phyloP scores from a whole-genome alignment of 1,140 invertebrate genomes.

The Adelges cooleyi region DNA sequence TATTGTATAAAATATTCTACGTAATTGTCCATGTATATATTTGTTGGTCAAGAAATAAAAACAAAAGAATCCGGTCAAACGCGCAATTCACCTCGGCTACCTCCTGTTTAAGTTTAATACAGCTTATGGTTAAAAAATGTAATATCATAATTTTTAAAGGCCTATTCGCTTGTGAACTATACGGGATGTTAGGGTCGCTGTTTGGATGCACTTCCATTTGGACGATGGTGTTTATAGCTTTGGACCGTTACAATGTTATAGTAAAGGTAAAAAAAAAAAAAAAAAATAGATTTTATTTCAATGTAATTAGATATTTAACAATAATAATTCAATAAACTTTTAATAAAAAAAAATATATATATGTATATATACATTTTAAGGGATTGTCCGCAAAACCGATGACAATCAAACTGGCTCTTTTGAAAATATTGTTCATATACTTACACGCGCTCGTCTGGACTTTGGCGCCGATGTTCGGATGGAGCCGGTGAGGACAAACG shows the following conservation, averaged over 20 bases:
- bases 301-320: not conserved
- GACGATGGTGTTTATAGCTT: slow-evolving; percentile 68
- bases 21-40: no score
- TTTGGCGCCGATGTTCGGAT: slow-evolving; percentile 61
- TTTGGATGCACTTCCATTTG: slow-evolving; percentile 71
- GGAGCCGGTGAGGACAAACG: slow-evolving; percentile 53
- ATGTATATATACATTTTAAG: slow-evolving; percentile 33
- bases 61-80: no score
- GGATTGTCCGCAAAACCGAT: slow-evolving; percentile 59
- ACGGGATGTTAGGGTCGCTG: slow-evolving; percentile 63
- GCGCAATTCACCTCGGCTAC: no score
- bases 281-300: not conserved
- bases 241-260: slow-evolving; percentile 76
- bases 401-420: slow-evolving; percentile 52
- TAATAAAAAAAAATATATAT: not conserved
- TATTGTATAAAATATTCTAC: no score
- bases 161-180: slow-evolving; percentile 67
- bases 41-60: no score
- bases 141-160: slow-evolving; percentile 38
- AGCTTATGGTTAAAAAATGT: no score
- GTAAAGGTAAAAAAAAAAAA: slow-evolving; percentile 45
- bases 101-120: no score
- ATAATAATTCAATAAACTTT: not conserved
- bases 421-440: slow-evolving; percentile 60
- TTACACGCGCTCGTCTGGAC: slow-evolving; percentile 53